These are phyloP conservation scores for Barbus barbus DNA, from an alignment of 2,113 vertebrate species.

Conservation along the genomic window DNA sequence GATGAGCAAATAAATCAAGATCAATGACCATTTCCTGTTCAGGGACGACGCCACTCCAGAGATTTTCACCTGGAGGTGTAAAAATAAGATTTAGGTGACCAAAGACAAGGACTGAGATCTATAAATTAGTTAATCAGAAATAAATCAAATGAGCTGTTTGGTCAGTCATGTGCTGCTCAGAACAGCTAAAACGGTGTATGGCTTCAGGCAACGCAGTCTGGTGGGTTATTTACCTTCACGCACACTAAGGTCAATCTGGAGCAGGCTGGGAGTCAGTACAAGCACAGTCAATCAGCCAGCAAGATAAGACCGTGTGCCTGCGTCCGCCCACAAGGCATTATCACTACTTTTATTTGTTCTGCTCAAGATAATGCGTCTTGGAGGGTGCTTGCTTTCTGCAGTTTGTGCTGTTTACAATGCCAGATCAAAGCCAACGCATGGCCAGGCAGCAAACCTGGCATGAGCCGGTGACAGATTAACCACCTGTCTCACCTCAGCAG, in stretches of 20 bases:
- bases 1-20: constrained; percentile 24
- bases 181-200: constrained; percentile 46
- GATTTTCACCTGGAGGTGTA: neutral
- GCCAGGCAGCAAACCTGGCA: constrained; percentile 76
- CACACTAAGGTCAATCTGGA: constrained; percentile 64
- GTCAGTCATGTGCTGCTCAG: constrained; percentile 46
- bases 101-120: constrained; percentile 15
- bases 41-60: neutral
- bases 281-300: constrained; percentile 66
- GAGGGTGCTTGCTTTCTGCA: constrained; percentile 57
- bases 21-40: constrained; percentile 29
- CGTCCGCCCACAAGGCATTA: constrained; percentile 78
- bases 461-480: constrained; percentile 76
- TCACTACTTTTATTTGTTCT: constrained; percentile 77
- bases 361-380: constrained; percentile 72
- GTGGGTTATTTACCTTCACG: constrained; percentile 74
- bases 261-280: constrained; percentile 64
- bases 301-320: constrained; percentile 78
- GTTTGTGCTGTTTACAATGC: constrained; percentile 70
- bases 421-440: constrained; percentile 80
- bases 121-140: constrained; percentile 35
- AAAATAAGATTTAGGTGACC: neutral
- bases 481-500: constrained; percentile 51
- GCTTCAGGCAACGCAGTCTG: constrained; percentile 38
- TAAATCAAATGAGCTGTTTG: constrained; percentile 27